Base-by-base conservation (phyloP, 2,888 invertebrate species). In the Stegana nigrithorax region DNA sequence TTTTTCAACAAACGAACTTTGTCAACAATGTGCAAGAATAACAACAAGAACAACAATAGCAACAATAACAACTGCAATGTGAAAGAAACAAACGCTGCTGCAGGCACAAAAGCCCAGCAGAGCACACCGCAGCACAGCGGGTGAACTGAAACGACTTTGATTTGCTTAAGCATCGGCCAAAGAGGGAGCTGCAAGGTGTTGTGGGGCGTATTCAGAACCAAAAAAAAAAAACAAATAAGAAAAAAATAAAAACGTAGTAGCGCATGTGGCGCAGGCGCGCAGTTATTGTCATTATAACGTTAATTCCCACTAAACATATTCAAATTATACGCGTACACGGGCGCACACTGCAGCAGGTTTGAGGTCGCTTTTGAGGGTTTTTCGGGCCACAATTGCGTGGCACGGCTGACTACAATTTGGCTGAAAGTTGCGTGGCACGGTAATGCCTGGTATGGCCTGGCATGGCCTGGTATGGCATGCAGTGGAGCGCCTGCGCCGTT, bases 211-310 rank as follows among this genome's bases (percentile, higher is more conserved):
- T n/a, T n/a, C n/a, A n/a, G n/a, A n/a, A n/a, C n/a, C n/a, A n/a
- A n/a, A n/a, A n/a, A n/a, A n/a, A n/a, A 23, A 14, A 10, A 23
- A 47, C 21, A 25, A 47, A 4, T 10, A 10, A 44, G 8, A 21
- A 17, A 21, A 19, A 44, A 14, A 42, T 14, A 42, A 32, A 53
- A 53, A 19, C n/a, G 53, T 32, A 19, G 29, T 32, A 29, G 21
- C 53, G 8, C 32, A 21, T n/a, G n/a, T n/a, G n/a, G n/a, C n/a
- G n/a, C n/a, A n/a, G n/a, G 68, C 47, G 69, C 73, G 80, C 74
- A 75, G 75, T 78, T 81, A 80, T 81, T 80, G 79, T 80, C 80
- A 81, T 81, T 81, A 81, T 78, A 81, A 80, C 80, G 80, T 80
- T 80, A 80, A 80, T 80, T 78, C 73, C 71, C 75, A 78, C 79